Percentiles rank a stretch among this genome's conserved stretches.
Conservation (phyloP, 2,888 invertebrate genomes). For the Ptychoptera contaminata region DNA sequence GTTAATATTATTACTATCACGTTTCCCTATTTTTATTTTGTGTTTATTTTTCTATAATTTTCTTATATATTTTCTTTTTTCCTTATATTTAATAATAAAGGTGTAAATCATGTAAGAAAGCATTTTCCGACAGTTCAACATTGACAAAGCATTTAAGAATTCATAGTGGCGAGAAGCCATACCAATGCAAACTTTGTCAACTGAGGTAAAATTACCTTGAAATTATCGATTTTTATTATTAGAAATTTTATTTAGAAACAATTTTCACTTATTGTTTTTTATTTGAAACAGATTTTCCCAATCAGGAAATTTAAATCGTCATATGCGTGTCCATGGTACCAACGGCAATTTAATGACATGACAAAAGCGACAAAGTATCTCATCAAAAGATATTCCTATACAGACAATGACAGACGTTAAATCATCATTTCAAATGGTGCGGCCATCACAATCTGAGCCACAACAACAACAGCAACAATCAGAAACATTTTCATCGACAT, state of each 20-base stretch:
- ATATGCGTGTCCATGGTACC: conserved; percentile 91
- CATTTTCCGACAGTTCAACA: conserved; percentile 97
- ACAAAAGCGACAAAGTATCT: conserved; percentile 25
- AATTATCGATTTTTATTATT: background rate
- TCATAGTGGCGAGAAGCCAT: conserved; percentile 77
- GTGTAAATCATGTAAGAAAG: conserved; percentile 93
- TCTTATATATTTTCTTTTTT: conserved; percentile 1
- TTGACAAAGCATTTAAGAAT: conserved; percentile 93
- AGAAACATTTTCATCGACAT: too few species aligned
- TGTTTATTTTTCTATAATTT: conserved; percentile 2
- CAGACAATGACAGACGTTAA: too few species aligned
- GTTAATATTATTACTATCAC: conserved; percentile 25
- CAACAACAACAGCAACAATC: too few species aligned
- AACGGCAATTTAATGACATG: conserved; percentile 44
- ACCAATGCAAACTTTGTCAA: conserved; percentile 92
- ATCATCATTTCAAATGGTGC: too few species aligned
- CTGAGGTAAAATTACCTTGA: conserved; percentile 40
- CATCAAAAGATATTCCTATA: too few species aligned
- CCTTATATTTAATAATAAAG: conserved; percentile 26
- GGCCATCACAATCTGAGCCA: too few species aligned
- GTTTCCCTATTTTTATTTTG: conserved; percentile 1
- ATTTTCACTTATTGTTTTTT: conserved; percentile 7
- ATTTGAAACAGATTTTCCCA: conserved; percentile 63
- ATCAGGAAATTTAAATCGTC: conserved; percentile 95
- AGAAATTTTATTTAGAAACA: background rate